Conservation (phyloP, 2,797 vertebrate genomes). For the Phataginus tricuspis region DNA sequence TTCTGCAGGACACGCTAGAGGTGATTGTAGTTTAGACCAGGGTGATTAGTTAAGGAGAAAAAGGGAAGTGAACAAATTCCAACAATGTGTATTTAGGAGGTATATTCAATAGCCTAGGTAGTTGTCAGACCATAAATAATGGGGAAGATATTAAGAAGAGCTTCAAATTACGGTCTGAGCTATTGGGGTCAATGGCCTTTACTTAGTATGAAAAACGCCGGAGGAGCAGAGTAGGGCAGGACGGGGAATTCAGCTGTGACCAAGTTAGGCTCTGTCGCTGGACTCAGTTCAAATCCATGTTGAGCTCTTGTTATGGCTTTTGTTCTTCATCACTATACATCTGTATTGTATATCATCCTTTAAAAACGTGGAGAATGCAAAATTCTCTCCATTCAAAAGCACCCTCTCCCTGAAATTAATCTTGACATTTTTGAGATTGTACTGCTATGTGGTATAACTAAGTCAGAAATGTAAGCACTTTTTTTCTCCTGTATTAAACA, state of each 20-base stretch:
- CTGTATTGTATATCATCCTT: neutral
- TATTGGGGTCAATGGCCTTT: neutral
- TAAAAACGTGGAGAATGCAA: neutral
- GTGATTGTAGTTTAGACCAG: neutral
- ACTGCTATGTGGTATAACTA: neutral
- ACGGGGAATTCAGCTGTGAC: neutral
- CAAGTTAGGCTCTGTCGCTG: accelerated
- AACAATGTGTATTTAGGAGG: neutral
- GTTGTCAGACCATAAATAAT: neutral
- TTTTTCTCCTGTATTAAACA: neutral
- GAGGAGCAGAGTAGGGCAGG: neutral
- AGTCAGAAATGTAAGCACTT: neutral
- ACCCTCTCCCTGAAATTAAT: neutral
- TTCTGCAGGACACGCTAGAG: neutral
- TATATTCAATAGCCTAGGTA: neutral
- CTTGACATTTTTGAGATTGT: neutral
- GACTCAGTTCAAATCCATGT: neutral
- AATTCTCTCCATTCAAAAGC: neutral
- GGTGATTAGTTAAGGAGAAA: neutral
- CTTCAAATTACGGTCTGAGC: neutral
- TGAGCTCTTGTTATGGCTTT: neutral
- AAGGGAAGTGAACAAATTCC: neutral
- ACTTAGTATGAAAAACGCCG: neutral
- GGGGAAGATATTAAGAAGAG: neutral
- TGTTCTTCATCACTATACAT: neutral